phyloP scores from a whole-genome alignment of 2,888 invertebrate genomes.

The Dicranocentrus wangi region DNA sequence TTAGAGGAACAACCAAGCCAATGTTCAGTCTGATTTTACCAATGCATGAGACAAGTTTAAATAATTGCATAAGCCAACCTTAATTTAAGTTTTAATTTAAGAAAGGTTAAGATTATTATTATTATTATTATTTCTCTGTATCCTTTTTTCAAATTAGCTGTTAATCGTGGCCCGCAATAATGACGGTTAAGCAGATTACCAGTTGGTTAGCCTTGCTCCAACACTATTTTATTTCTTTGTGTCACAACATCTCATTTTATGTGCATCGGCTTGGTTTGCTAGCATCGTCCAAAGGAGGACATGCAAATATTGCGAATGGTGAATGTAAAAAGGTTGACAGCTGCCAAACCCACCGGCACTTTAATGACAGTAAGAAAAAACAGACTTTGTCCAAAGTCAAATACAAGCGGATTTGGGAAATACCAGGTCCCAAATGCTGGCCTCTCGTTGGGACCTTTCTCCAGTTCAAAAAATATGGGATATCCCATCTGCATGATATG shows the following conservation, averaged over 20 bases:
- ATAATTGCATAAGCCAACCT: no score
- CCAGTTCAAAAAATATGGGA: slow-evolving; percentile 42
- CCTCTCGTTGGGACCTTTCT: slow-evolving; percentile 47
- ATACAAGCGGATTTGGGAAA: slow-evolving; percentile 30
- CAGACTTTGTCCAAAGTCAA: background rate
- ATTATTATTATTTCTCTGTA: background rate
- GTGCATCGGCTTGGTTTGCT: slow-evolving; percentile 30
- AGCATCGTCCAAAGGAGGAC: background rate
- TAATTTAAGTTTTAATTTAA: background rate
- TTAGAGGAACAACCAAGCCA: no score
- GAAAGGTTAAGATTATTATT: background rate
- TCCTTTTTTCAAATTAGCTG: background rate
- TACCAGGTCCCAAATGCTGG: slow-evolving; percentile 52
- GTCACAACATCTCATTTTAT: slow-evolving; percentile 25
- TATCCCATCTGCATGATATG: slow-evolving; percentile 16
- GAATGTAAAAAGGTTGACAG: background rate
- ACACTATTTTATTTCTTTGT: slow-evolving; percentile 28
- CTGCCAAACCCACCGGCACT: background rate
- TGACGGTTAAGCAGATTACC: slow-evolving; percentile 33
- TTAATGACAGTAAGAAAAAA: slow-evolving; percentile 8
- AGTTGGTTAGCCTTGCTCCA: slow-evolving; percentile 34
- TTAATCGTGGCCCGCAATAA: background rate
- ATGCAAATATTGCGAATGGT: no score
- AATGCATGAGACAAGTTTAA: background rate
- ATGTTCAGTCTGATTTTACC: background rate